Evolutionary conservation across 2,113 vertebrate genomes (phyloP).

Genomic region (Boulengeromyrus knoepffleri): DNA sequence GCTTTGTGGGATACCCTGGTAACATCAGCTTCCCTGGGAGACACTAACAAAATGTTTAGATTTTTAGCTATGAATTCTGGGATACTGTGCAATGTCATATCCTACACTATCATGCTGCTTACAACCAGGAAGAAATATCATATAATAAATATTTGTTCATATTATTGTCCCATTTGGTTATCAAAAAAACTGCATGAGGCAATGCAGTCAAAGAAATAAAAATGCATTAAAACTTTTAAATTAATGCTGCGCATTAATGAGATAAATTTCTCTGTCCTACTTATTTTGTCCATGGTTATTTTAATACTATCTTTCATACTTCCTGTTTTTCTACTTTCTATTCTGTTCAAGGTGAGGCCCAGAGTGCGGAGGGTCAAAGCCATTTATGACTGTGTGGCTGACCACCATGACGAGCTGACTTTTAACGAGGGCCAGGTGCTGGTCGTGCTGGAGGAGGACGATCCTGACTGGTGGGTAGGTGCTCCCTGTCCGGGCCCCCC

Average conservation of each 20-base stretch:
- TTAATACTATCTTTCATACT: background rate
- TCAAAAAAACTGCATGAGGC: background rate
- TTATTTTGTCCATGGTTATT: background rate
- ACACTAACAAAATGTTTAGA: background rate
- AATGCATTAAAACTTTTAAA: background rate
- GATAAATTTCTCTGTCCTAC: background rate
- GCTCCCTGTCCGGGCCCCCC: background rate
- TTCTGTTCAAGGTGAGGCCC: conserved; percentile 33
- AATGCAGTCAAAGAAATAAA: background rate
- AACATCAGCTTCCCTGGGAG: background rate
- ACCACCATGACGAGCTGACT: conserved; percentile 59
- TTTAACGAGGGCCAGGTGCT: conserved; percentile 55
- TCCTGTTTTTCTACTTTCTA: background rate
- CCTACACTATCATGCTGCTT: background rate
- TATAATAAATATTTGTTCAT: background rate
- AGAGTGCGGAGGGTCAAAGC: conserved; percentile 45
- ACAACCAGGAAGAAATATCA: background rate
- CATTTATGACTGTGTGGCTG: conserved; percentile 55
- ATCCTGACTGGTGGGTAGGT: conserved; percentile 65
- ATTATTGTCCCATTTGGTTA: background rate
- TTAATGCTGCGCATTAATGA: background rate
- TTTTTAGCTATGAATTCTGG: background rate
- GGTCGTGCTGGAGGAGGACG: conserved; percentile 54
- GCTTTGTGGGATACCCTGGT: background rate
- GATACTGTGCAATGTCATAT: background rate